Evolutionary conservation across 2,113 vertebrate genomes (phyloP).

Genomic region (Otus sunia): DNA sequence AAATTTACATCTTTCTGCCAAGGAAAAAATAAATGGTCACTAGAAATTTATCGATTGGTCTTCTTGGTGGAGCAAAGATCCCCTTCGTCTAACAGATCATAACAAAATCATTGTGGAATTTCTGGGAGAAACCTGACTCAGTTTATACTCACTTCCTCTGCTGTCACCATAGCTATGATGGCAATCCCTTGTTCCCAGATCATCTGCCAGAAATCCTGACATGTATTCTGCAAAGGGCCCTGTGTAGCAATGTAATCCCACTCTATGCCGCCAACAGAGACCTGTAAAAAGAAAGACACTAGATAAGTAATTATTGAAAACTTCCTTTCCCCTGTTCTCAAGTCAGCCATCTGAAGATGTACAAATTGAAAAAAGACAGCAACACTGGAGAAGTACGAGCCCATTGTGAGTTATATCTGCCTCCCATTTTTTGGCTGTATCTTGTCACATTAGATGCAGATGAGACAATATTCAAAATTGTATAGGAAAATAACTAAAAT

Average conservation of each 20-base stretch:
- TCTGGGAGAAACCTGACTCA: background rate
- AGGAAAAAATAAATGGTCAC: background rate
- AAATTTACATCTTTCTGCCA: background rate
- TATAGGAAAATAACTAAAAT: background rate
- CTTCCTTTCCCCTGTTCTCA: background rate
- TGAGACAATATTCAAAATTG: background rate
- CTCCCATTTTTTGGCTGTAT: background rate
- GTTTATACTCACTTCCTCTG: slow-evolving; percentile 84
- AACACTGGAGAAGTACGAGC: background rate
- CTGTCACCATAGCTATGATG: slow-evolving; percentile 96
- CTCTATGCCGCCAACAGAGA: slow-evolving; percentile 86
- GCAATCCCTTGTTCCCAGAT: slow-evolving; percentile 95
- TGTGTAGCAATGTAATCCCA: slow-evolving; percentile 97
- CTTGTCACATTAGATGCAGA: background rate
- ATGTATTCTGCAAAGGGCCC: slow-evolving; percentile 90
- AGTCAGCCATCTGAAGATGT: background rate
- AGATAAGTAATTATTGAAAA: background rate
- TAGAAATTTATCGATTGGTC: background rate
- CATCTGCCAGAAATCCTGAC: slow-evolving; percentile 99
- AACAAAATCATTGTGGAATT: background rate
- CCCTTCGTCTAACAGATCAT: background rate
- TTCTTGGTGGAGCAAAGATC: background rate
- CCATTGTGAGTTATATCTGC: background rate
- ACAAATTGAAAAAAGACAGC: background rate
- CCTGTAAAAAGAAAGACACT: slow-evolving; percentile 63